These are phyloP conservation scores for Augiades crinisus DNA, from an alignment of 2,888 invertebrate species.

Conservation along the genomic window DNA sequence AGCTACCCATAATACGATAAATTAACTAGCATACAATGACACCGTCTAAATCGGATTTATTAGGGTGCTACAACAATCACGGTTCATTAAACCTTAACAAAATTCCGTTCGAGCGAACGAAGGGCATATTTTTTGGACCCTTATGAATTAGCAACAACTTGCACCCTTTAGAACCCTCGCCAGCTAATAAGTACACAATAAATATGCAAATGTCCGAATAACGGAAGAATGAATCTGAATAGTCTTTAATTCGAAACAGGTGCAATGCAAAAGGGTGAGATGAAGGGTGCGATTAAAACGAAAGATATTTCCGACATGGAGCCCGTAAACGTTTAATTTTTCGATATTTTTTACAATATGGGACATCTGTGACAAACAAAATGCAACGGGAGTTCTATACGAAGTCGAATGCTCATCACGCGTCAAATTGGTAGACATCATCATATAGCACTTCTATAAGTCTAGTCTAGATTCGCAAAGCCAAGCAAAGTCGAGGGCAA, in stretches of 20 bases:
- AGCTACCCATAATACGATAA: conserved; percentile 49
- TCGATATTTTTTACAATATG: no score
- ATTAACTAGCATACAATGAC: conserved; percentile 54
- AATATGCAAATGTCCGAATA: conserved; percentile 60
- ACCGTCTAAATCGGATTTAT: conserved; percentile 61
- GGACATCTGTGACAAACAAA: no score
- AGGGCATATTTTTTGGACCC: conserved; percentile 54
- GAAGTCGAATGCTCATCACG: no score
- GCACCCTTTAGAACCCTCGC: conserved; percentile 36
- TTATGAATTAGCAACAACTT: conserved; percentile 44
- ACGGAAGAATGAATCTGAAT: conserved; percentile 70
- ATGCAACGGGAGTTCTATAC: no score
- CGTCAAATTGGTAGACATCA: no score
- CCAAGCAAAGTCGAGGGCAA: no score
- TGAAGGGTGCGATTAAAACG: conserved; percentile 7
- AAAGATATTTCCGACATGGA: conserved; percentile 17
- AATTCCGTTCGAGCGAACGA: conserved; percentile 44
- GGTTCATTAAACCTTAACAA: conserved; percentile 70
- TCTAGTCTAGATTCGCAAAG: no score
- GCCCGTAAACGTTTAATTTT: not conserved
- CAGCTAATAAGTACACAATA: conserved; percentile 56
- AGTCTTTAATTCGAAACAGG: conserved; percentile 64
- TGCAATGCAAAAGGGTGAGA: conserved; percentile 48
- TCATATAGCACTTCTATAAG: no score
- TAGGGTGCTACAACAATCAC: conserved; percentile 65